Evolutionary conservation across 2,888 invertebrate species (phyloP), one percentile per base, ranked within the genome.

Genomic region (Amitus sp.): DNA sequence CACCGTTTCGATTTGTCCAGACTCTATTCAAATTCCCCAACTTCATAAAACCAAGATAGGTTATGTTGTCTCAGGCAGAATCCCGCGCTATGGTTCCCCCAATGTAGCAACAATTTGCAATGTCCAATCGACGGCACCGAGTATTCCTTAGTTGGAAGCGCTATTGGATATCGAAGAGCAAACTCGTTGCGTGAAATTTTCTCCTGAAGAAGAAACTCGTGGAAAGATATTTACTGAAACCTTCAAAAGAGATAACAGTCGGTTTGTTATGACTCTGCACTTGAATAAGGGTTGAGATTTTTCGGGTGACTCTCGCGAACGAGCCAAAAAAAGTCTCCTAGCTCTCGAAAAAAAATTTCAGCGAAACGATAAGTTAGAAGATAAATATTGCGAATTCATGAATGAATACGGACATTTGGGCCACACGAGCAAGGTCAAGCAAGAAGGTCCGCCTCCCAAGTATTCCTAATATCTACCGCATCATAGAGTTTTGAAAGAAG

Each of bases 101-200:
- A n/a, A n/a, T n/a, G n/a, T n/a, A n/a, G n/a, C n/a, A n/a, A n/a
- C n/a, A n/a, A n/a, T n/a, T n/a, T n/a, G n/a, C n/a, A n/a, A n/a
- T n/a, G n/a, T n/a, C n/a, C n/a, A n/a, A n/a, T n/a, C n/a, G n/a
- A n/a, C n/a, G n/a, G n/a, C n/a, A n/a, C n/a, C n/a, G n/a, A n/a
- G n/a, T n/a, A n/a, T n/a, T n/a, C n/a, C n/a, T n/a, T n/a, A n/a
- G n/a, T n/a, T n/a, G n/a, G n/a, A n/a, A n/a, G n/a, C n/a, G n/a
- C n/a, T 60, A 17, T 54, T 42, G 59, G 47, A 60, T 34, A 37
- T 54, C 3, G 59, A 60, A 19, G 30, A 49, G 17, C 27, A 39
- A 5, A 37, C 46, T 6, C 23, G 10, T 2, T 9, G 27, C 10
- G 27, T 40, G 30, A 15, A 3, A 2, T n/a, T 6, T 5, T 47